These are phyloP conservation scores for Pseudopodoces humilis DNA, from an alignment of 2,113 vertebrate species.

Conservation along the genomic window DNA sequence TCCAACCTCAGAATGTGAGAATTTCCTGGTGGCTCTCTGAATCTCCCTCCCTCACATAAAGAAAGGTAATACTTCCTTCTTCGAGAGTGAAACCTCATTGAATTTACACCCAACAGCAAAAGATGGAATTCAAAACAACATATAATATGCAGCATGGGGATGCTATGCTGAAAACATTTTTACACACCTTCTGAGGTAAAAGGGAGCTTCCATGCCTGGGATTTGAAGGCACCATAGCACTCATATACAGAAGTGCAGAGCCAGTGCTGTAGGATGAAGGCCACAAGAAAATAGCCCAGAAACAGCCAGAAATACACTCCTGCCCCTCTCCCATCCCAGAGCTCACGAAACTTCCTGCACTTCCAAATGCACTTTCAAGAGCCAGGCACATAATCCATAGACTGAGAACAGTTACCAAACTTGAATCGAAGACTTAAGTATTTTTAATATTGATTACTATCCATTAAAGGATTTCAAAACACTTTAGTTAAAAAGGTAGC, in stretches of 20 bases:
- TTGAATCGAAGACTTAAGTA: neutral
- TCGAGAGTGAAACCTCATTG: neutral
- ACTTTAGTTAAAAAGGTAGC: neutral
- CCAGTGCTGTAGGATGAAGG: conserved; percentile 23
- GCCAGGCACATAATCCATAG: neutral
- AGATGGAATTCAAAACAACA: neutral
- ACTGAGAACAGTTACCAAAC: neutral
- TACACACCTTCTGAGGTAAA: neutral
- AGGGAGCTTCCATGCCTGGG: conserved; percentile 25
- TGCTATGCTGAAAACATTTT: conserved; percentile 11
- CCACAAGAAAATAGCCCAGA: conserved; percentile 27
- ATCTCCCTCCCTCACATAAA: neutral
- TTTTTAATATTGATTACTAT: neutral
- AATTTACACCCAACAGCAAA: neutral
- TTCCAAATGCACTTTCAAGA: neutral
- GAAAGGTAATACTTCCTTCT: neutral
- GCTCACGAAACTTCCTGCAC: neutral
- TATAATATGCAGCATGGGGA: neutral
- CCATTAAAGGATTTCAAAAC: neutral
- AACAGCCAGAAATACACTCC: neutral
- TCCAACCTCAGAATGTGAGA: neutral
- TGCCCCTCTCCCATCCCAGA: neutral
- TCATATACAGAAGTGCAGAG: neutral
- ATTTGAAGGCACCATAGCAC: conserved; percentile 37
- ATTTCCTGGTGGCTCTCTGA: neutral